Percentiles rank a stretch among this genome's conserved stretches.
phyloP scores from a whole-genome alignment of 2,113 vertebrate species.

The Hippocampus zosterae region DNA sequence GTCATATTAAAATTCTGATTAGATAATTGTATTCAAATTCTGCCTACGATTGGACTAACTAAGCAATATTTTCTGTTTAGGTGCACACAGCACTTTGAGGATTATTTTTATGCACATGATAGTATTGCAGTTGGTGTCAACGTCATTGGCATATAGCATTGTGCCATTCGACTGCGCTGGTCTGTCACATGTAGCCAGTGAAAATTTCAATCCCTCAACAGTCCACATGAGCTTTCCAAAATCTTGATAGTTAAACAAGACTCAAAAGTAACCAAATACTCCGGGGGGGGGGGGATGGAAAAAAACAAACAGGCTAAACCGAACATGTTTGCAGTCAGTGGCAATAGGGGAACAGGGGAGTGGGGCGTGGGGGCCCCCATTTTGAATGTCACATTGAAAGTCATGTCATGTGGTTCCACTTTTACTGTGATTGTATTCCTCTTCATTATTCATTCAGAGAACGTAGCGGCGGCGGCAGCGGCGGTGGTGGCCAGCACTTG shows the following conservation, averaged over 20 bases:
- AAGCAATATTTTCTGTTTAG: background rate
- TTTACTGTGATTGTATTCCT: conserved; percentile 90
- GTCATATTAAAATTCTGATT: background rate
- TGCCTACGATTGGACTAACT: background rate
- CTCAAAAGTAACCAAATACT: background rate
- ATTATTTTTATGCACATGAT: background rate
- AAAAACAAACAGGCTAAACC: background rate
- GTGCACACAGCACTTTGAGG: background rate
- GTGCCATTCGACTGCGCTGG: no score
- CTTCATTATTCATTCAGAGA: conserved; percentile 82
- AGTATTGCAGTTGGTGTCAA: no score
- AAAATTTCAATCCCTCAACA: no score
- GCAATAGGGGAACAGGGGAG: conserved; percentile 16
- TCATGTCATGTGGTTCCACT: conserved; percentile 88
- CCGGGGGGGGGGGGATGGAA: no score
- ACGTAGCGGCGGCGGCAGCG: conserved; percentile 66
- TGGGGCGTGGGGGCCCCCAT: conserved; percentile 37
- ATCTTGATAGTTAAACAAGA: background rate
- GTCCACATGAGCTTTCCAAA: no score
- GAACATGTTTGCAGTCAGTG: conserved; percentile 23
- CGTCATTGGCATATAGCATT: no score
- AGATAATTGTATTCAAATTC: background rate
- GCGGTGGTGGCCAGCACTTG: conserved; percentile 79
- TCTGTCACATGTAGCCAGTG: no score
- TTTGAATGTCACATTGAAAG: conserved; percentile 78